Evolutionary conservation across 2,113 vertebrate species (phyloP).

Genomic region (Otus sunia): DNA sequence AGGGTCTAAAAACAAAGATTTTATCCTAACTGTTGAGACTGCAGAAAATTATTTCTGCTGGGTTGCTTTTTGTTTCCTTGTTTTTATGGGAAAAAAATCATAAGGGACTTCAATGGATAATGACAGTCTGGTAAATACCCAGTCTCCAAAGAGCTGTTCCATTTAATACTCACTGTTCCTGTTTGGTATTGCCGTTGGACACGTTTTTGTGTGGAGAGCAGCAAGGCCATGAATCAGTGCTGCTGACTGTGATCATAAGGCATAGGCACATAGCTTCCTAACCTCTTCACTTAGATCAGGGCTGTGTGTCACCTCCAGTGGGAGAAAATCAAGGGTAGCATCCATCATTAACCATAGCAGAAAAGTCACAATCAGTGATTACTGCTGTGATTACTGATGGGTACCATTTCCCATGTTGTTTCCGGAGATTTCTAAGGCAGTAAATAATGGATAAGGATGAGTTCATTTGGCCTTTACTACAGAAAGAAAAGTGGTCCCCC

Average conservation of each 20-base stretch:
- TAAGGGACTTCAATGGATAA: background rate
- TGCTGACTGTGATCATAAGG: background rate
- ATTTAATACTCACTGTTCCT: background rate
- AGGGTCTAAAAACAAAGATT: background rate
- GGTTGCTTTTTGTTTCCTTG: conserved; percentile 1
- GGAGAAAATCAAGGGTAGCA: background rate
- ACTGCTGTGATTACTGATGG: accelerated
- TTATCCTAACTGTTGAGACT: conserved; percentile 18
- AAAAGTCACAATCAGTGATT: background rate
- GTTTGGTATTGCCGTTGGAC: accelerated
- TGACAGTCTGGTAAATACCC: background rate
- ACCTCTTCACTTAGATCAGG: background rate
- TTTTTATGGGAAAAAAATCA: background rate
- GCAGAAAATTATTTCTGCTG: conserved; percentile 8
- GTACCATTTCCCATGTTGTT: background rate
- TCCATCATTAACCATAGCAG: background rate
- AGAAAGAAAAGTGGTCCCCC: background rate
- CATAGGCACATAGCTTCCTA: background rate
- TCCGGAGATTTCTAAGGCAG: background rate
- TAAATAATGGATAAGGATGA: background rate
- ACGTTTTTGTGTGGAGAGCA: background rate
- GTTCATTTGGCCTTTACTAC: background rate
- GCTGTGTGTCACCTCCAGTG: background rate
- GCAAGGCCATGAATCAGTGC: background rate
- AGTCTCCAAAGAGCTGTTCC: background rate